Conservation (phyloP, 2,888 invertebrate species). For the Isotomurus palustris region DNA sequence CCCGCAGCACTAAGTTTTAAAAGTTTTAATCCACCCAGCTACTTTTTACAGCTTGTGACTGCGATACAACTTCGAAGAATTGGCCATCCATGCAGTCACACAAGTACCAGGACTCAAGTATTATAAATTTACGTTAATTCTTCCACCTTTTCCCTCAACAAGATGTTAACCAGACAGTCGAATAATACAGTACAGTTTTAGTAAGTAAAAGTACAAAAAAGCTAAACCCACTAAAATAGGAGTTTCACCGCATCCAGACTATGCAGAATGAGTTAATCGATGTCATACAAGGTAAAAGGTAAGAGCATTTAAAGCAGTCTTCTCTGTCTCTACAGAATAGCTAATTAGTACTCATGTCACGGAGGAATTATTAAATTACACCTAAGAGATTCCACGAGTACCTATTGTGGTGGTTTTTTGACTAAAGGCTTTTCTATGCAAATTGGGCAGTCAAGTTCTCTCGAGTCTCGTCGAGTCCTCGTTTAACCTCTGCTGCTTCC, state of each 20-base stretch:
- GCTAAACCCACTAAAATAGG: not conserved
- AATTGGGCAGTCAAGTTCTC: not conserved
- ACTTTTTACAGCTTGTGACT: too few relatives aligned
- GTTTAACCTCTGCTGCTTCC: not conserved
- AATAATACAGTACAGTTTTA: too few relatives aligned
- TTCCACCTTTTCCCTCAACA: too few relatives aligned
- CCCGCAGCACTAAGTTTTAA: too few relatives aligned
- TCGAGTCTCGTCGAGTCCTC: too few relatives aligned
- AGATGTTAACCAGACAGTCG: too few relatives aligned
- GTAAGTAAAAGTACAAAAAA: not conserved
- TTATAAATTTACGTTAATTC: too few relatives aligned
- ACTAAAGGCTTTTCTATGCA: constrained; percentile 5
- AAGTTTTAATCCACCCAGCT: too few relatives aligned
- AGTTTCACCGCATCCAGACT: not conserved
- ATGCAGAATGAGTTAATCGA: not conserved
- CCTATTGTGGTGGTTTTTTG: not conserved
- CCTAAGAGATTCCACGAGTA: constrained; percentile 5
- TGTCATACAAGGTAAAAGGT: not conserved
- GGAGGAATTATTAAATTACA: constrained; percentile 23
- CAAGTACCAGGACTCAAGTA: too few relatives aligned
- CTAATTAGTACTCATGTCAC: constrained; percentile 17
- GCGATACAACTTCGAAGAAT: too few relatives aligned
- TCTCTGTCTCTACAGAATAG: not conserved
- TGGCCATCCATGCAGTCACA: too few relatives aligned
- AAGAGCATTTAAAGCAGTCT: not conserved